Evolutionary conservation across 2,888 invertebrate genomes (phyloP).

Genomic region (Dioctria rufipes): DNA sequence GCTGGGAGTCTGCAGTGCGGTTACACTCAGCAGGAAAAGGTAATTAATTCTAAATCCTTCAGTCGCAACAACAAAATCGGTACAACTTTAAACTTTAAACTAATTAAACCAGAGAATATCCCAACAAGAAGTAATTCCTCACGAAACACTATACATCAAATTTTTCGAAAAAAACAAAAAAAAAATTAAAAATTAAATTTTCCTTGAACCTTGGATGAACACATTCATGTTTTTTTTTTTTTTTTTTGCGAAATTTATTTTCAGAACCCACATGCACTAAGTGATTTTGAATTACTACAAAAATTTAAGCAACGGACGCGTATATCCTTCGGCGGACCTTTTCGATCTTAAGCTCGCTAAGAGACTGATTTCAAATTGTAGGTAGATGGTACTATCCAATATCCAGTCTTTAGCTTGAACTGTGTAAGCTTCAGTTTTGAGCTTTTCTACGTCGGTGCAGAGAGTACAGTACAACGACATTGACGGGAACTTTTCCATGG

Average conservation of each 20-base stretch:
- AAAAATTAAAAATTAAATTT: background rate
- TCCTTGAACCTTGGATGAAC: background rate
- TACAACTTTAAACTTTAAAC: background rate
- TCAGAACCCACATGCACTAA: conserved; percentile 16
- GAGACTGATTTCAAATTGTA: conserved; percentile 7
- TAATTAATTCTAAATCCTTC: background rate
- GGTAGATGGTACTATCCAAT: conserved; percentile 5
- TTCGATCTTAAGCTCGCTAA: conserved; percentile 33
- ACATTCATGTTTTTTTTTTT: too few relatives aligned
- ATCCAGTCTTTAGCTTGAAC: background rate
- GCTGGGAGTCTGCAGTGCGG: background rate
- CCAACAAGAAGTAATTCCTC: background rate
- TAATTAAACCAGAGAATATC: background rate
- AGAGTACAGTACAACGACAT: background rate
- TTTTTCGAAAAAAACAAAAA: background rate
- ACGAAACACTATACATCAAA: background rate
- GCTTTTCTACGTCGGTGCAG: conserved; percentile 46
- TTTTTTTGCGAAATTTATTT: background rate
- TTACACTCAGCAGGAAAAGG: background rate
- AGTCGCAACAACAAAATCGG: background rate
- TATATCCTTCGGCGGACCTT: conserved; percentile 29
- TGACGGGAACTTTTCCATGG: background rate
- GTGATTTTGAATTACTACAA: conserved; percentile 15
- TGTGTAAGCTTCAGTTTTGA: conserved; percentile 25
- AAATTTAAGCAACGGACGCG: background rate